Evolutionary conservation across 2,888 invertebrate species (phyloP).

Genomic region (Trypoxylon attenuatum): DNA sequence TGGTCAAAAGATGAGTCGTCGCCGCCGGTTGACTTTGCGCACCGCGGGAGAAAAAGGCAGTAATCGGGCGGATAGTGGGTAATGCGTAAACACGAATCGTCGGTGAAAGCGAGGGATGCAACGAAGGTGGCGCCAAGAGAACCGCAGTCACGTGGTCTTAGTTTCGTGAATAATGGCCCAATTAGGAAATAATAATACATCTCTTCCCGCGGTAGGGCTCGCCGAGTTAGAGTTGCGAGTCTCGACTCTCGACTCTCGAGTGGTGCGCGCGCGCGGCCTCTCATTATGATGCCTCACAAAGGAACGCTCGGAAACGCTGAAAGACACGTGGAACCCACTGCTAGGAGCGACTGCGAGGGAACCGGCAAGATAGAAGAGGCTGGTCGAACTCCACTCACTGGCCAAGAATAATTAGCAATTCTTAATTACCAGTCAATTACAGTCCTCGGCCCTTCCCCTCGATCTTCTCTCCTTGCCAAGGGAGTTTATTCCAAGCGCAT

Average conservation of each 20-base stretch:
- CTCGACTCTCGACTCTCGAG: too few species aligned
- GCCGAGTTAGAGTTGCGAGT: slow-evolving; percentile 52
- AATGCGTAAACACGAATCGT: slow-evolving; percentile 33
- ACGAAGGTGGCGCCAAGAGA: slow-evolving; percentile 9
- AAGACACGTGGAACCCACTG: slow-evolving; percentile 37
- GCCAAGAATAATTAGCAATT: slow-evolving; percentile 50
- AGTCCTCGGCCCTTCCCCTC: slow-evolving; percentile 19
- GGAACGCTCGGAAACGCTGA: slow-evolving; percentile 45
- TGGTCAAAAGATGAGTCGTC: too few species aligned
- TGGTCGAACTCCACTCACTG: slow-evolving; percentile 20
- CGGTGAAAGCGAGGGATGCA: slow-evolving; percentile 10
- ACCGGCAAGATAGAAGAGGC: neutral
- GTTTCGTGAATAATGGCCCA: slow-evolving; percentile 63
- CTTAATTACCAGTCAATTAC: slow-evolving; percentile 54
- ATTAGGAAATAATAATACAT: slow-evolving; percentile 64
- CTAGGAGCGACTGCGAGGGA: neutral
- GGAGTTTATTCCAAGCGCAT: slow-evolving; percentile 5
- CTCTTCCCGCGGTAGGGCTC: slow-evolving; percentile 39
- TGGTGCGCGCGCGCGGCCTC: slow-evolving; percentile 47
- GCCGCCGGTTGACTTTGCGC: too few species aligned
- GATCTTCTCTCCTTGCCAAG: slow-evolving; percentile 12
- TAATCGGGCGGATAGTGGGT: slow-evolving; percentile 15
- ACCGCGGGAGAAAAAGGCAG: too few species aligned
- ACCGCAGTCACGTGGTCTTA: slow-evolving; percentile 51
- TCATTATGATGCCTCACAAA: slow-evolving; percentile 57